Conservation (phyloP, 1,140 invertebrate species). For the Orchestia grillus region DNA sequence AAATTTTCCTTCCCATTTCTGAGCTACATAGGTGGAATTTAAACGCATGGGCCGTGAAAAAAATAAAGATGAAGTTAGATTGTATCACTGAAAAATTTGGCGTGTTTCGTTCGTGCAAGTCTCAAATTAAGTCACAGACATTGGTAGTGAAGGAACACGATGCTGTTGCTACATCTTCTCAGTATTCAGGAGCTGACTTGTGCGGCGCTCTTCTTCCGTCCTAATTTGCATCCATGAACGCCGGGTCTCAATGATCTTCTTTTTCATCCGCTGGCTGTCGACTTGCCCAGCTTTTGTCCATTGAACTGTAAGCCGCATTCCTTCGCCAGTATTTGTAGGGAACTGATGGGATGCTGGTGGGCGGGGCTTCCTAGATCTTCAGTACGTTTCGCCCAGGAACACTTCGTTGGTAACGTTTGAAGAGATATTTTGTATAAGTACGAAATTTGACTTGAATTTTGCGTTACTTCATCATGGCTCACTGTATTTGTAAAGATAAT, state of each 20-base stretch:
- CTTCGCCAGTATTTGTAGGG: not conserved
- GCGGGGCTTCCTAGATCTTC: not conserved
- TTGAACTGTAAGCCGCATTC: not conserved
- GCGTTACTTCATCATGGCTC: too few species aligned
- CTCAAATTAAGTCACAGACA: not conserved
- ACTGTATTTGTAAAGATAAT: too few species aligned
- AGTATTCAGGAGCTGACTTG: not conserved
- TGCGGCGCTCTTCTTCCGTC: not conserved
- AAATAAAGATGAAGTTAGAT: not conserved
- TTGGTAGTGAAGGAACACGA: not conserved
- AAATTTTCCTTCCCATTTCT: not conserved
- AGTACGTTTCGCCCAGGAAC: not conserved
- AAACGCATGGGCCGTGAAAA: not conserved
- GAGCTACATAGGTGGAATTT: not conserved
- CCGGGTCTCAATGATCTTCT: not conserved
- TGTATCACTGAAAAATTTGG: not conserved
- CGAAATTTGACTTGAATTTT: too few species aligned
- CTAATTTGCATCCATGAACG: conserved; percentile 39
- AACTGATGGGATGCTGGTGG: not conserved
- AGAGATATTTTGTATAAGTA: too few species aligned
- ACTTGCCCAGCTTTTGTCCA: not conserved
- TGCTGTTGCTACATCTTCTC: conserved; percentile 5
- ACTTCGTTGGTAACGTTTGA: too few species aligned
- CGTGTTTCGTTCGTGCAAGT: not conserved
- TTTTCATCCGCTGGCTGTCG: not conserved